Evolutionary conservation across 1,140 invertebrate species (phyloP).

Genomic region (Palaemon carinicauda): DNA sequence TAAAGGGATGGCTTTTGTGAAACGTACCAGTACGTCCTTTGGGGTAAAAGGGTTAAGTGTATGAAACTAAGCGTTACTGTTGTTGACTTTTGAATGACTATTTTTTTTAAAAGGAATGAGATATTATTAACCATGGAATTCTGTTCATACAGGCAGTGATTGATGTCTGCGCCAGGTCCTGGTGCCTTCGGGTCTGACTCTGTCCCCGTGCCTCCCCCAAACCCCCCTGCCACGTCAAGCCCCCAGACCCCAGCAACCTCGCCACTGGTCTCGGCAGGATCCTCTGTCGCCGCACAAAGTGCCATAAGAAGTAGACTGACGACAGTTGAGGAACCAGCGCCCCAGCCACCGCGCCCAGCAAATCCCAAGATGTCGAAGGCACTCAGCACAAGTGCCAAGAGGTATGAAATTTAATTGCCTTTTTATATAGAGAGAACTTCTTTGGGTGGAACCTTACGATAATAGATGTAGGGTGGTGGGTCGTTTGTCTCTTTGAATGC

Average conservation of each 20-base stretch:
- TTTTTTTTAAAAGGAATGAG: not conserved
- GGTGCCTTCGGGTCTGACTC: constrained; percentile 53
- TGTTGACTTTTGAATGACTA: too few species aligned
- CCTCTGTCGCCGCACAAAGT: constrained; percentile 10
- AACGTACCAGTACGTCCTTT: too few species aligned
- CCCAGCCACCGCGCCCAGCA: constrained; percentile 26
- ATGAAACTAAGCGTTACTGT: too few species aligned
- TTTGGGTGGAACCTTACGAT: constrained; percentile 10
- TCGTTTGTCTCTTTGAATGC: constrained; percentile 46
- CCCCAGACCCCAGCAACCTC: constrained; percentile 25
- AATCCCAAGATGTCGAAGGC: constrained; percentile 90
- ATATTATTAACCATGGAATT: not conserved
- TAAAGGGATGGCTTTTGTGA: too few species aligned
- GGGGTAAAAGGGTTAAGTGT: too few species aligned
- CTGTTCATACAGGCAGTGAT: constrained; percentile 39
- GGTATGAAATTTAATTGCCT: constrained; percentile 66
- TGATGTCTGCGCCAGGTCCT: constrained; percentile 48
- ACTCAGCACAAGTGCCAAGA: constrained; percentile 89
- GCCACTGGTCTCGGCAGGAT: not conserved
- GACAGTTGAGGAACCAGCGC: not conserved
- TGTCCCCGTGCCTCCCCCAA: constrained; percentile 45
- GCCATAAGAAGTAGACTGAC: not conserved
- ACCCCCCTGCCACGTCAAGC: constrained; percentile 34
- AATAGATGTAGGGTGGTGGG: too few species aligned
- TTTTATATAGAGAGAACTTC: not conserved